A percentile compares a stretch with the other conserved stretches of the same genome.
Conservation (phyloP, 64 coral and sea anemone genomes). For the Montipora foliosa region DNA sequence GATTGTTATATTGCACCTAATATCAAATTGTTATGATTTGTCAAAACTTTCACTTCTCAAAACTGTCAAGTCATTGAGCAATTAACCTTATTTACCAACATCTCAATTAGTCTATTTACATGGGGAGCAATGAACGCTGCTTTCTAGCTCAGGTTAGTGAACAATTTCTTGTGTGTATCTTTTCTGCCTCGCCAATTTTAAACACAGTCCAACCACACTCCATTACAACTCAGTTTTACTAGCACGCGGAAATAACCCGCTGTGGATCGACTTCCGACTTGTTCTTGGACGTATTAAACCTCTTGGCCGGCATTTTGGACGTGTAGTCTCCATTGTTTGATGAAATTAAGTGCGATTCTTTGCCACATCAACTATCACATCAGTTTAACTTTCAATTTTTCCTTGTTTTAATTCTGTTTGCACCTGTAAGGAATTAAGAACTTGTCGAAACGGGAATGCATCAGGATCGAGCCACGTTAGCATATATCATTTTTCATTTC, state of each 20-base stretch:
- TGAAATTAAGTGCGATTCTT: background rate
- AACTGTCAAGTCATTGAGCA: background rate
- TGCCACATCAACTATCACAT: background rate
- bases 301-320: background rate
- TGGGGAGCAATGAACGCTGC: background rate
- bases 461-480: background rate
- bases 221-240: background rate
- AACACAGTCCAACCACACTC: background rate
- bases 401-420: background rate
- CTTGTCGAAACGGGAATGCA: background rate
- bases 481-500: background rate
- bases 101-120: slow-evolving; percentile 26
- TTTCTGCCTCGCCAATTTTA: background rate
- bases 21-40: background rate
- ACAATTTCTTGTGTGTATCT: background rate
- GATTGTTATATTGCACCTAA: slow-evolving; percentile 15
- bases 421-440: background rate
- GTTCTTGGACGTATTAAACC: background rate
- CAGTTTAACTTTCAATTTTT: background rate
- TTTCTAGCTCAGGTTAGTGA: slow-evolving; percentile 10
- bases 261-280: background rate
- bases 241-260: background rate
- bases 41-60: background rate
- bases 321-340: background rate
- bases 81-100: slow-evolving; percentile 44